Evolutionary conservation across 2,888 invertebrate genomes (phyloP).

Genomic region (Syrphus vitripennis): DNA sequence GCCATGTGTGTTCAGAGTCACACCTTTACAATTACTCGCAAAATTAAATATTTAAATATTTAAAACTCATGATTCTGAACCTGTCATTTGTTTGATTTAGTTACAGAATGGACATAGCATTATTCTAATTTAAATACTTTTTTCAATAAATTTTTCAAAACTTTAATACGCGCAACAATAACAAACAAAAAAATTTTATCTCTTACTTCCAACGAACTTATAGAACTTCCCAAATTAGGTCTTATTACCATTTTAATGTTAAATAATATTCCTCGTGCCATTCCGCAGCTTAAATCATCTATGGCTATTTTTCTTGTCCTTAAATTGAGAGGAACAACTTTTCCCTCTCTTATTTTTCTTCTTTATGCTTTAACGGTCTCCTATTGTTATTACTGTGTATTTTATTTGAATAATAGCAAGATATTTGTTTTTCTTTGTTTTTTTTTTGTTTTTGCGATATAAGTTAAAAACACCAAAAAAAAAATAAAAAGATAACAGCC

Average conservation of each 20-base stretch:
- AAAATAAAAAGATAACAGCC: slow-evolving; percentile 4
- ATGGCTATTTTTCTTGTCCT: not conserved
- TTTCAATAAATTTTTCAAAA: not conserved
- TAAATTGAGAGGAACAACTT: not conserved
- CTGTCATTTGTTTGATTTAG: not conserved
- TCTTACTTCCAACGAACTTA: not conserved
- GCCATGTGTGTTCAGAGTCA: not conserved
- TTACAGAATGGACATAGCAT: not conserved
- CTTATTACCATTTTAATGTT: not conserved
- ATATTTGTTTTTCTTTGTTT: not conserved
- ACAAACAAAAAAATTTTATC: not conserved
- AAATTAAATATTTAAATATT: not conserved
- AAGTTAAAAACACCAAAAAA: not conserved
- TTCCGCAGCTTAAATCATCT: not conserved
- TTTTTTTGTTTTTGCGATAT: not conserved
- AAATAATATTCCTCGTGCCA: not conserved
- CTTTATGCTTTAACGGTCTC: not conserved
- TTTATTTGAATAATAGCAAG: slow-evolving; percentile 63
- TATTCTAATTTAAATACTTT: not conserved
- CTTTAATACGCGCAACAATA: not conserved
- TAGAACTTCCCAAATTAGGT: not conserved
- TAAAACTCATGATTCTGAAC: not conserved
- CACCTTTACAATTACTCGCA: not conserved
- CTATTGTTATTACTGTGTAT: slow-evolving; percentile 59
- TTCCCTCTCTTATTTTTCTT: not conserved